Base-by-base conservation (phyloP, 2,113 vertebrate species). In the Myotis lucifugus region DNA sequence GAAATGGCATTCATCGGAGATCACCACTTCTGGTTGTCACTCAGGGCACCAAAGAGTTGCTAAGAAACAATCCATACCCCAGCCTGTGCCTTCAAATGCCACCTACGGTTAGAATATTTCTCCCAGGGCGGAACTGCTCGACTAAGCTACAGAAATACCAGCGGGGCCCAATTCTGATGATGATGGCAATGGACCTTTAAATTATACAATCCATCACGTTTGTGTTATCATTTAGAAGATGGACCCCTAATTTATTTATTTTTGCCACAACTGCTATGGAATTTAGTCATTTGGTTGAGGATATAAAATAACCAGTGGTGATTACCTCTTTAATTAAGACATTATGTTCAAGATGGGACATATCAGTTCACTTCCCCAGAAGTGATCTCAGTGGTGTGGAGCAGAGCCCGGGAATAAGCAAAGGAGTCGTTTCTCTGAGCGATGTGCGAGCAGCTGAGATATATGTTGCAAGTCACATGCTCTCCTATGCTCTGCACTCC, bases 141-240 rank as follows among this genome's bases (percentile, higher is more conserved):
- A 46, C 52, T 69, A 64, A 85, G 6, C n/a, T 74, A 67, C 34
- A 94, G 64, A 25, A 83, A 91, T 67, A 78, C 0, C 9, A 88
- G 11, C 27, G 5, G 42, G 21, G 3, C 32, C 34, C 21, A 21
- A 48, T 82, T 76, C 42, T n/a, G 15, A 78, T 79, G 76, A 82
- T 86, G 91, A 67, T 46, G 27, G n/a, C 23, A 52, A 67, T 21
- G 29, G 29, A 52, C 48, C 17, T 77, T 77, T 52, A 77, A 50
- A 77, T 50, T 17, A 69, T 15, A 11, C 3, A 50, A 52, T 61
- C 9, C 14, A 19, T 93, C 66, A 81, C 2, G 0, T 87, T 64
- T 91, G 64, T 27, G n/a, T 78, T 85, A 48, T 93, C 91, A 74
- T 91, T 84, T 76, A 92, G 54, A 88, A 82, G 34, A 56, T 37